Evolutionary conservation across 2,113 vertebrate genomes (phyloP), one percentile per base, ranked within the genome.

Genomic region (Rallus limicola): DNA sequence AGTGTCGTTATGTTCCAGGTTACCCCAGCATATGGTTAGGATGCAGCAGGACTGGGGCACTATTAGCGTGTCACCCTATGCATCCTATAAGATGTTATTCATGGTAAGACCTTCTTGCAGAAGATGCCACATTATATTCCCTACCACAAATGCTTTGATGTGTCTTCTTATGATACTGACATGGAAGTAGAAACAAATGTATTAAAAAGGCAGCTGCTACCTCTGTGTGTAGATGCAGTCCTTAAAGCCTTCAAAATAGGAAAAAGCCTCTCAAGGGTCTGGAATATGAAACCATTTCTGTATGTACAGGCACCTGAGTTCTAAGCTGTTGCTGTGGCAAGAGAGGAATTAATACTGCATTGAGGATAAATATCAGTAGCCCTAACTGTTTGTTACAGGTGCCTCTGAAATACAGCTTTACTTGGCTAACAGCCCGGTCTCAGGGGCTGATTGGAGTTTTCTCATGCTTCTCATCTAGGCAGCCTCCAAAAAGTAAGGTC

Each of bases 401-500:
- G n/a, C 63, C 50, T 79, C 86, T 87, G 78, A 94, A 93, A 89
- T 87, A 82, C 50, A 70, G 50, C 63, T 85, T 80, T 48, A 36
- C 58, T 86, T 93, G 92, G 81, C 83, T 64, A 65, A 75, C 65
- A 92, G 53, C 76, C 65, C 2, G 2, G 65, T 77, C 56, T 92
- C 18, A 5, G 46, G 56, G 46, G 8, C 60, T 88, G 68, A 53
- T 34, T 82, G 40, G 64, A 83, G 31, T 79, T 79, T 75, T 76
- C 69, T 94, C 31, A 19, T 69, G 70, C 67, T 36, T 95, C 88
- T 81, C 8, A 19, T 58, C 65, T 89, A 69, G 63, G 69, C 50
- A 76, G 75, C 58, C 63, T 87, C 91, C 52, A 69, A 67, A 85
- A 87, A 65, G 53, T 83, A 90, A 93, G 56, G 74, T 92, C 79